Conservation (phyloP, 2,113 vertebrate genomes). For the Nothoprocta perdicaria region DNA sequence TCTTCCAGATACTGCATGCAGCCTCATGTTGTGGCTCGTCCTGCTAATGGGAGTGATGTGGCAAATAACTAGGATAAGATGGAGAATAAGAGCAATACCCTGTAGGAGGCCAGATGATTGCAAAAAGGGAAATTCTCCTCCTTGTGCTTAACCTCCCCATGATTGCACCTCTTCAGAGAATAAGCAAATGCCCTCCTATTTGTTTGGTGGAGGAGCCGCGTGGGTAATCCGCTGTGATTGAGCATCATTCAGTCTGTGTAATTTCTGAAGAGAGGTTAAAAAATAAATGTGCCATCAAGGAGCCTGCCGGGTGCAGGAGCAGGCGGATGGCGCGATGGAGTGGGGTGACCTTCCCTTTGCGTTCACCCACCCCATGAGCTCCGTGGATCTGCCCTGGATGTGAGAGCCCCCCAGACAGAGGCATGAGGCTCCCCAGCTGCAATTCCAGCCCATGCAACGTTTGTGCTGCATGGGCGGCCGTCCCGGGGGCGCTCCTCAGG, state of each 20-base stretch:
- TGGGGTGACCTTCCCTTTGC: background rate
- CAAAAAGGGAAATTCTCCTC: conserved; percentile 53
- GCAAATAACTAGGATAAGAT: background rate
- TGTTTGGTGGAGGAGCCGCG: background rate
- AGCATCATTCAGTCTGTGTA: conserved; percentile 22
- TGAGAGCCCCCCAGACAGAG: rapidly evolving
- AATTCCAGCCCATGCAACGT: background rate
- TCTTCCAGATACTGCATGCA: rapidly evolving
- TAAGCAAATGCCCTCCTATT: conserved; percentile 58
- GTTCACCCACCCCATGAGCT: background rate
- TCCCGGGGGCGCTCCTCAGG: background rate
- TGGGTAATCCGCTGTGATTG: background rate
- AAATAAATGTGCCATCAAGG: conserved; percentile 27
- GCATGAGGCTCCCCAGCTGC: rapidly evolving
- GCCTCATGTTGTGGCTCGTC: background rate
- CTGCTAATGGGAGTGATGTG: background rate
- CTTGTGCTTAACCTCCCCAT: conserved; percentile 58
- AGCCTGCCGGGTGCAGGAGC: background rate
- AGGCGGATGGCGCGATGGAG: background rate
- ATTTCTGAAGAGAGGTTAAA: conserved; percentile 43
- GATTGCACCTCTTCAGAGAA: conserved; percentile 69
- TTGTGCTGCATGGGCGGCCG: rapidly evolving
- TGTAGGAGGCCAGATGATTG: background rate
- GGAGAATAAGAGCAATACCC: background rate
- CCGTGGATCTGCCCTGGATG: background rate